Conservation (phyloP, 2,797 vertebrate genomes). For the Fistularia commersonii region DNA sequence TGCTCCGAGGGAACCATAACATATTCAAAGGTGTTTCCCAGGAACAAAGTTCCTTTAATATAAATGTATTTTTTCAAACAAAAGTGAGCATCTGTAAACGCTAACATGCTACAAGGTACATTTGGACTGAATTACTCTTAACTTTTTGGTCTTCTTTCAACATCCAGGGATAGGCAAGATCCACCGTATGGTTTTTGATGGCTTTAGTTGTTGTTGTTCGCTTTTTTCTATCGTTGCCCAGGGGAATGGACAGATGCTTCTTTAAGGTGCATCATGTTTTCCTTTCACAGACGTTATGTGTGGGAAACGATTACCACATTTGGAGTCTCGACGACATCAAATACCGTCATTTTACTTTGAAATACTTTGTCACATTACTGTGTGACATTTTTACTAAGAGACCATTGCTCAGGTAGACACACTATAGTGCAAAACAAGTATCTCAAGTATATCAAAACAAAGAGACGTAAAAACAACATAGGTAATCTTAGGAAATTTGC, state of each 20-base stretch:
- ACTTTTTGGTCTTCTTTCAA: too few relatives aligned
- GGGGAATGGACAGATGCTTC: constrained; percentile 55
- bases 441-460: too few relatives aligned
- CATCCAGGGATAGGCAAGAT: background rate
- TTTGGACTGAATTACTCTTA: too few relatives aligned
- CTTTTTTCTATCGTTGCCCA: constrained; percentile 33
- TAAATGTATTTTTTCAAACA: constrained; percentile 72
- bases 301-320: background rate
- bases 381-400: too few relatives aligned
- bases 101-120: too few relatives aligned
- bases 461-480: too few relatives aligned
- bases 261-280: constrained; percentile 28
- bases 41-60: constrained; percentile 63
- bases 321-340: background rate
- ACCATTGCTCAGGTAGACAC: too few relatives aligned
- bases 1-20: constrained; percentile 57
- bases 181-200: constrained; percentile 22
- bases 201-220: constrained; percentile 28
- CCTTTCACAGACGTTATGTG: constrained; percentile 22
- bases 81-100: too few relatives aligned
- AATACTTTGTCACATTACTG: too few relatives aligned
- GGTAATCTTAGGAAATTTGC: constrained; percentile 1
- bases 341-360: background rate
- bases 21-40: constrained; percentile 66
- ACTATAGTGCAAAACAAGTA: too few relatives aligned